Evolutionary conservation across 2,888 invertebrate species (phyloP).

Genomic region (Lasioglossum vierecki): DNA sequence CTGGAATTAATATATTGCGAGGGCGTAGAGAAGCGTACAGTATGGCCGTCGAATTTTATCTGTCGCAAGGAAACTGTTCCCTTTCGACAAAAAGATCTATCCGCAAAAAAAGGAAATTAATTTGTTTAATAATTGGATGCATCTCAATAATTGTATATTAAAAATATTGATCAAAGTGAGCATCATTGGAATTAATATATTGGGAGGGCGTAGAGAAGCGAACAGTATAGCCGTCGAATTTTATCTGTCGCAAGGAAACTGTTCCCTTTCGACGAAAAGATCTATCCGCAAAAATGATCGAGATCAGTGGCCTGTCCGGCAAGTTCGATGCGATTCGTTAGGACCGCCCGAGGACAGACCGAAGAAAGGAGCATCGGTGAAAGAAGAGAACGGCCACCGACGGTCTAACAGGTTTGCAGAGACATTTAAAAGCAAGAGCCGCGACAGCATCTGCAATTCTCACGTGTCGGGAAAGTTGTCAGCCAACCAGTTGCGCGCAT

Average conservation of each 20-base stretch:
- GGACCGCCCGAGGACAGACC: neutral
- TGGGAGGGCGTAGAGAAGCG: no score
- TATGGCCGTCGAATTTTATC: no score
- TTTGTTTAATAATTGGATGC: no score
- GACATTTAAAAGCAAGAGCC: constrained; percentile 54
- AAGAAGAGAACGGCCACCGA: constrained; percentile 27
- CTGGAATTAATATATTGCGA: no score
- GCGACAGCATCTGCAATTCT: constrained; percentile 63
- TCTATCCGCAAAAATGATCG: neutral
- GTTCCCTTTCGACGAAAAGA: neutral
- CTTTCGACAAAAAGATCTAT: no score
- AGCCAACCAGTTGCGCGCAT: constrained; percentile 72
- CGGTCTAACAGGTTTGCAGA: constrained; percentile 43
- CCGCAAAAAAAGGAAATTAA: no score
- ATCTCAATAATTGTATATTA: no score
- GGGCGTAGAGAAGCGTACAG: no score
- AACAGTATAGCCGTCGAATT: neutral
- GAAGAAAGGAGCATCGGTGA: constrained; percentile 15
- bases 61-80: no score
- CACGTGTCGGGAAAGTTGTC: constrained; percentile 69
- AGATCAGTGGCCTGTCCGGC: neutral
- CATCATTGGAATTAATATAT: no score
- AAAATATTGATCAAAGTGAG: no score
- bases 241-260: neutral
- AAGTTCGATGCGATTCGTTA: constrained; percentile 14